A percentile compares a stretch with the other conserved stretches of the same genome.
Evolutionary conservation across 2,797 vertebrate species (phyloP).

Genomic region (Garrulus glandarius): DNA sequence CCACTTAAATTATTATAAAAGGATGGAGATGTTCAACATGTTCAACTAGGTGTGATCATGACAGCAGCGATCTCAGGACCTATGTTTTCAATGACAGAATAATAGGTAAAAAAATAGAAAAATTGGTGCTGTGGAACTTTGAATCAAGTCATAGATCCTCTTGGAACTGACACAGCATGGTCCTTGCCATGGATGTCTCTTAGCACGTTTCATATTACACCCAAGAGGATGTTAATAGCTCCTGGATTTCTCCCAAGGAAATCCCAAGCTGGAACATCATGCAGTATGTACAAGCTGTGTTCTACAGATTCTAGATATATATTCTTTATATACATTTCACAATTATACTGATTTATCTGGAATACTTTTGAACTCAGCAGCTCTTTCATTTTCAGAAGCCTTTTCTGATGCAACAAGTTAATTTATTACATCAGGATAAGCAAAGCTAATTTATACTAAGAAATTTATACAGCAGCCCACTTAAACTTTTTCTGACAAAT

Average conservation of each 20-base stretch:
- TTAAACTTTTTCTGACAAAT: neutral
- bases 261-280: neutral
- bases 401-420: neutral
- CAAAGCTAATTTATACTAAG: neutral
- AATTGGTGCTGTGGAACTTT: neutral
- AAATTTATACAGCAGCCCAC: neutral
- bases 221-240: neutral
- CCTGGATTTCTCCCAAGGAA: neutral
- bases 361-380: neutral
- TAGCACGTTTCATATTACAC: neutral
- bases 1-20: neutral
- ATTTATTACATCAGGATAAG: neutral
- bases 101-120: neutral
- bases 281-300: neutral
- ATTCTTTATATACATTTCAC: neutral
- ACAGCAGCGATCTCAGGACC: neutral
- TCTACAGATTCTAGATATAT: neutral
- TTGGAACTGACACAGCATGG: neutral
- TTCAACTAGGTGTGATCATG: neutral
- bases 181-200: neutral
- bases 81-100: neutral
- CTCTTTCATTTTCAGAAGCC: neutral
- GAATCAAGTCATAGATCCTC: neutral
- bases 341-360: neutral
- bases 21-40: neutral